phyloP scores from a whole-genome alignment of 2,888 invertebrate genomes.

The Drosophila anomalata region DNA sequence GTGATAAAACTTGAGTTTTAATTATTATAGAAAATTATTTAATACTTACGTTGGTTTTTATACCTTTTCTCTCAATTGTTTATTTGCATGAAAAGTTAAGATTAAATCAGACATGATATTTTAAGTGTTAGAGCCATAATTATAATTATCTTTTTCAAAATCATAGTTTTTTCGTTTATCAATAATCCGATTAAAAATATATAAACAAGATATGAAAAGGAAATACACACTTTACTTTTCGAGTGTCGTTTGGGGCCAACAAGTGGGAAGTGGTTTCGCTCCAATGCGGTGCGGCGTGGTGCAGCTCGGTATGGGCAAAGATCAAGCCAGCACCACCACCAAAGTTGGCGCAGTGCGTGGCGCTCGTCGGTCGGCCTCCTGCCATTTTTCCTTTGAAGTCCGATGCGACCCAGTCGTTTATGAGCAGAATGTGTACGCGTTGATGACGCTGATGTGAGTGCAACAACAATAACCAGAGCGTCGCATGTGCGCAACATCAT shows the following conservation, averaged over 20 bases:
- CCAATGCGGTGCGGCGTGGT: slow-evolving; percentile 16
- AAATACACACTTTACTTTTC: background rate
- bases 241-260: slow-evolving; percentile 48
- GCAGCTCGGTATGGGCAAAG: slow-evolving; percentile 59
- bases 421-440: slow-evolving; percentile 71
- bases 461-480: slow-evolving; percentile 53
- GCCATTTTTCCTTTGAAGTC: slow-evolving; percentile 66
- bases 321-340: slow-evolving; percentile 72
- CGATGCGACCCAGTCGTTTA: slow-evolving; percentile 66
- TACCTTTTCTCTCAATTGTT: background rate
- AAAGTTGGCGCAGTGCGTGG: slow-evolving; percentile 74
- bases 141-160: background rate
- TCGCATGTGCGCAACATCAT: slow-evolving; percentile 65
- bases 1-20: background rate
- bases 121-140: background rate
- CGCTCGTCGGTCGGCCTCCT: slow-evolving; percentile 64
- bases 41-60: background rate
- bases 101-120: background rate
- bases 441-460: slow-evolving; percentile 69
- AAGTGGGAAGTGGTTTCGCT: slow-evolving; percentile 70
- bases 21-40: background rate
- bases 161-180: background rate
- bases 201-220: background rate
- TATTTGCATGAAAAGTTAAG: background rate
- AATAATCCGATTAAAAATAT: background rate